Evolutionary conservation across 2,797 vertebrate species (phyloP).

Genomic region (Girardinus metallicus): DNA sequence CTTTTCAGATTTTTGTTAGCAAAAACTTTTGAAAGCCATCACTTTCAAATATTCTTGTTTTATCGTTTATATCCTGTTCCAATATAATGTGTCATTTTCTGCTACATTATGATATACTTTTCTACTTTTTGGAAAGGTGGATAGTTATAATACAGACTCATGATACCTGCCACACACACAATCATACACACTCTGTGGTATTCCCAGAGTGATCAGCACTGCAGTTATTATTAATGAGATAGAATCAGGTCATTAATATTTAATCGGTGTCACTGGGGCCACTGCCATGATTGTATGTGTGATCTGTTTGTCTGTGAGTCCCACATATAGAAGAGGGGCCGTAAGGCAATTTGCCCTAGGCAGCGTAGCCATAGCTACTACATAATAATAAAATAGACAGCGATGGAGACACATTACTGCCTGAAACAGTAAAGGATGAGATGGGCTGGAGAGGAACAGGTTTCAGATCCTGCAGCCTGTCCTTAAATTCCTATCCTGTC

Average conservation of each 20-base stretch:
- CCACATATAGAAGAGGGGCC: slow-evolving; percentile 68
- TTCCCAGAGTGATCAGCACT: slow-evolving; percentile 71
- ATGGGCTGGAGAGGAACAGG: slow-evolving; percentile 40
- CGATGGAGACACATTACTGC: slow-evolving; percentile 62
- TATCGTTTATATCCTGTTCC: slow-evolving; percentile 19
- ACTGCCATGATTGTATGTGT: slow-evolving; percentile 47
- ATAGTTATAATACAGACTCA: slow-evolving; percentile 23
- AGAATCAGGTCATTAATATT: slow-evolving; percentile 79
- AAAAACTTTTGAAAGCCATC: background rate
- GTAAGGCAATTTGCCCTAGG: slow-evolving; percentile 77
- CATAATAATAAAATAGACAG: slow-evolving; percentile 76
- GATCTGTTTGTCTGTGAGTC: slow-evolving; percentile 49
- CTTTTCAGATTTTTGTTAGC: background rate
- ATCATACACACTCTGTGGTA: slow-evolving; percentile 49
- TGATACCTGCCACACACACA: background rate
- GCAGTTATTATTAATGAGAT: slow-evolving; percentile 81
- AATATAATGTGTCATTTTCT: slow-evolving; percentile 47
- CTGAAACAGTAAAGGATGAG: slow-evolving; percentile 47
- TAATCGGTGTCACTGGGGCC: slow-evolving; percentile 72
- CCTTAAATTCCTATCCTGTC: slow-evolving; percentile 26
- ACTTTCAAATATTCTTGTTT: background rate
- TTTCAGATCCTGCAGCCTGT: slow-evolving; percentile 36
- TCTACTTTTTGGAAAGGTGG: slow-evolving; percentile 43
- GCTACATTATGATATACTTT: slow-evolving; percentile 37
- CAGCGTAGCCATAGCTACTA: slow-evolving; percentile 76